A percentile compares a stretch with the other conserved stretches of the same genome.
Evolutionary conservation across 1,140 invertebrate species (phyloP).

Genomic region (Drosophila oshimai): DNA sequence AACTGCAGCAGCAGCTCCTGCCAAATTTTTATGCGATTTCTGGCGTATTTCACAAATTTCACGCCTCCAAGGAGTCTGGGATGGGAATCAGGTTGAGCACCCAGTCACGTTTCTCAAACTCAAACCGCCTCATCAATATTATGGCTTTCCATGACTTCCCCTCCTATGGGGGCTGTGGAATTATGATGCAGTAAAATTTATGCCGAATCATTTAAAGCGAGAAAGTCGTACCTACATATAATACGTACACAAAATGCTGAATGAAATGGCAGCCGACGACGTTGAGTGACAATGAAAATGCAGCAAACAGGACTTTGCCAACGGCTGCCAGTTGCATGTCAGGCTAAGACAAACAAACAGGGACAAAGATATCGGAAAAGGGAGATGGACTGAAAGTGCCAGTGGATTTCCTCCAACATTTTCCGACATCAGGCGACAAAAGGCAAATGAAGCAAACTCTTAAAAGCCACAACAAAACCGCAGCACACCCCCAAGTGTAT

Average conservation of each 20-base stretch:
- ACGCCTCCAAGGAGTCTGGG: background rate
- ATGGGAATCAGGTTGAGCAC: slow-evolving; percentile 13
- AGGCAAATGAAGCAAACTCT: slow-evolving; percentile 50
- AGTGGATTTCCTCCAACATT: slow-evolving; percentile 52
- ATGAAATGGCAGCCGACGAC: slow-evolving; percentile 38
- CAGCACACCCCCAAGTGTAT: background rate
- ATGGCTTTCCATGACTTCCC: slow-evolving; percentile 51
- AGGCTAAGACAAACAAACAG: slow-evolving; percentile 13
- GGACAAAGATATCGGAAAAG: slow-evolving; percentile 1
- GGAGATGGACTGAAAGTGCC: slow-evolving; percentile 26
- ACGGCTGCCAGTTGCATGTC: slow-evolving; percentile 65
- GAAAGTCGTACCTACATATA: slow-evolving; percentile 16
- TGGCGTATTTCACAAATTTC: slow-evolving; percentile 71
- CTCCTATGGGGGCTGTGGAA: slow-evolving; percentile 22
- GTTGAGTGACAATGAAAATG: slow-evolving; percentile 47
- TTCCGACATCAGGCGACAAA: slow-evolving; percentile 39
- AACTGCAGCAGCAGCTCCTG: slow-evolving; percentile 35
- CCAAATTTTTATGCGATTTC: slow-evolving; percentile 77
- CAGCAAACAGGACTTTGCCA: slow-evolving; percentile 22
- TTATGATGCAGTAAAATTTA: slow-evolving; percentile 69
- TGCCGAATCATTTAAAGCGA: slow-evolving; percentile 9
- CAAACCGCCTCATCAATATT: slow-evolving; percentile 56
- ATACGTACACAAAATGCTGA: slow-evolving; percentile 15
- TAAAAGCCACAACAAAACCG: slow-evolving; percentile 6
- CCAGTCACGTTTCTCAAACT: slow-evolving; percentile 25